phyloP scores from a whole-genome alignment of 2,797 vertebrate genomes.

The Lindbergichthys nudifrons region DNA sequence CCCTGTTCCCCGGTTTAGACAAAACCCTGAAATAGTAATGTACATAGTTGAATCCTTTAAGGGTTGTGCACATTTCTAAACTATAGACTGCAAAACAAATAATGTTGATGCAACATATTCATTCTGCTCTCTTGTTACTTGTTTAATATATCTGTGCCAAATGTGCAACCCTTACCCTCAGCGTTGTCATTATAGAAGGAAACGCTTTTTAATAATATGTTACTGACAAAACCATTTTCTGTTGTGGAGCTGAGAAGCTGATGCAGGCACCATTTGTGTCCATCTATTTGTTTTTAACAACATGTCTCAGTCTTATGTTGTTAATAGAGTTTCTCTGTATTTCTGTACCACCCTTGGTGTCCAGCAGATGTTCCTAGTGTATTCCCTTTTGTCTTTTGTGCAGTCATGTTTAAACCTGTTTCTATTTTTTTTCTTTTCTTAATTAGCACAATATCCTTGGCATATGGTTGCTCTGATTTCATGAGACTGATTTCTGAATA shows the following conservation, averaged over 20 bases:
- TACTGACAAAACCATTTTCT: conserved; percentile 2
- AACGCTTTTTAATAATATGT: neutral
- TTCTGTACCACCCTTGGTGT: neutral
- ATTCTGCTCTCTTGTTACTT: neutral
- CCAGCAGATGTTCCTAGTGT: neutral
- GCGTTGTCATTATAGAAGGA: neutral
- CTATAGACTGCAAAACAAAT: neutral
- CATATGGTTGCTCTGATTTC: neutral
- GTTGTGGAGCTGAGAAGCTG: neutral
- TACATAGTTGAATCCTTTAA: neutral
- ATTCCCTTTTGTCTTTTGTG: neutral
- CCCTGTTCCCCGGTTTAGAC: no score
- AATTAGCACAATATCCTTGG: neutral
- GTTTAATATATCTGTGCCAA: conserved; percentile 2
- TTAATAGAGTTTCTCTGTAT: neutral
- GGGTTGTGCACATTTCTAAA: neutral
- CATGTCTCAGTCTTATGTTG: neutral
- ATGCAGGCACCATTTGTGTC: neutral
- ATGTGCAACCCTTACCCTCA: neutral
- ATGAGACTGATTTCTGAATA: neutral
- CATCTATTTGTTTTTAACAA: conserved; percentile 7
- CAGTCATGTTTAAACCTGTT: neutral
- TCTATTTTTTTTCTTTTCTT: neutral
- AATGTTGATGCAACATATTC: conserved; percentile 1
- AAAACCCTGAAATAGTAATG: neutral